Percentiles rank a stretch among this genome's conserved stretches.
Conservation (phyloP, 2,113 vertebrate species). For the Onychostruthus taczanowskii region DNA sequence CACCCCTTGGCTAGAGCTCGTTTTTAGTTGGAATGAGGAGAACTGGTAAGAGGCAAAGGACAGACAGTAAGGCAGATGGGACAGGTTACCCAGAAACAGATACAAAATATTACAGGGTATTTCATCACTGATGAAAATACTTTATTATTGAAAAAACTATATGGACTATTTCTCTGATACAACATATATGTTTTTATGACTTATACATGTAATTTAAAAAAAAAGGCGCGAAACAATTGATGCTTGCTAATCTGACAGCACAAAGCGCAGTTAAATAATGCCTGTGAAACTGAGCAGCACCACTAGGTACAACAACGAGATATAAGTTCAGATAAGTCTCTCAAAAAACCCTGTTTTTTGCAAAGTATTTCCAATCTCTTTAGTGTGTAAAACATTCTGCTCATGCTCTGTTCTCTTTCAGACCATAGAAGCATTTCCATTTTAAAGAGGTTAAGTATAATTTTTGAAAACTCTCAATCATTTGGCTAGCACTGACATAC, state of each 20-base stretch:
- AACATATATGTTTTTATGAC: neutral
- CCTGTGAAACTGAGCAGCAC: neutral
- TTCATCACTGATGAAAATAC: neutral
- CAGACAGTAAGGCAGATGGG: neutral
- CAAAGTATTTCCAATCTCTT: neutral
- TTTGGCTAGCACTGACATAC: neutral
- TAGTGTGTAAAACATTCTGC: neutral
- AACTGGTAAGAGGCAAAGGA: neutral
- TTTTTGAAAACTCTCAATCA: neutral
- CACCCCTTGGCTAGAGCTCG: neutral
- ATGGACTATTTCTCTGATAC: neutral
- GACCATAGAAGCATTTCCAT: neutral
- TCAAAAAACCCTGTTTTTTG: fast-evolving
- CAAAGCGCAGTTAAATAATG: neutral
- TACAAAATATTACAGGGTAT: neutral
- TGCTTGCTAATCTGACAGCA: neutral
- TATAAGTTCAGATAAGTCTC: neutral
- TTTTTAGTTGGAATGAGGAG: neutral
- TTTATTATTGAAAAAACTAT: neutral
- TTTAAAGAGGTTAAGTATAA: neutral
- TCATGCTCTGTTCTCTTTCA: neutral
- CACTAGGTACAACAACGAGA: neutral
- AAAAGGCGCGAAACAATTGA: neutral
- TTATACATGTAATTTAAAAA: neutral
- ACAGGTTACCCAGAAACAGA: neutral